Percentiles rank a stretch among this genome's conserved stretches.
phyloP scores from a whole-genome alignment of 2,888 invertebrate species.

The Belgica antarctica region DNA sequence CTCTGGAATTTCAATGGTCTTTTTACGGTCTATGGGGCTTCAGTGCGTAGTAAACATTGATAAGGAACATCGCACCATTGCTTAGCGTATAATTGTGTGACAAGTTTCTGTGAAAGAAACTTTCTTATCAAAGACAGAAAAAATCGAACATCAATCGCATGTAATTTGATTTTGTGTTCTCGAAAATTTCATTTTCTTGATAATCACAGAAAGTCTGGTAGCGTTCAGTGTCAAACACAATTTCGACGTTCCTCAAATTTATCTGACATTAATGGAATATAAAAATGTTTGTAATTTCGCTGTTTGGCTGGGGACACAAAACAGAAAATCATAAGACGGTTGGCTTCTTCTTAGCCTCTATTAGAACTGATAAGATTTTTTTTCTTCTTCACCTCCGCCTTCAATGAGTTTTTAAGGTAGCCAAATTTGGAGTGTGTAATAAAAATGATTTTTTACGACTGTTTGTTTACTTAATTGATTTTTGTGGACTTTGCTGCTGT shows the following conservation, averaged over 20 bases:
- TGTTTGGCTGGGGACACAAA: conserved; percentile 15
- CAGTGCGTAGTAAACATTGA: no score
- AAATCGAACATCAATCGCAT: not conserved
- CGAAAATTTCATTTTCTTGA: not conserved
- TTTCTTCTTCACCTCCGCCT: not conserved
- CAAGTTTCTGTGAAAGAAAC: not conserved
- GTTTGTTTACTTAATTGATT: conserved; percentile 39
- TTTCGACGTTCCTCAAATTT: not conserved
- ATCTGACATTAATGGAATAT: conserved; percentile 21
- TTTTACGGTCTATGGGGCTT: not conserved
- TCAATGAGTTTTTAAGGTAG: conserved; percentile 28
- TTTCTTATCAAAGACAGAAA: not conserved
- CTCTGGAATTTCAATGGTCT: not conserved
- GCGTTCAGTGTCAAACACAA: not conserved
- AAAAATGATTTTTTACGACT: conserved; percentile 40
- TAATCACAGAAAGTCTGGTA: conserved; percentile 7
- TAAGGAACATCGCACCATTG: no score
- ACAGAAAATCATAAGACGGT: conserved; percentile 35
- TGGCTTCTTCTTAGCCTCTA: no score
- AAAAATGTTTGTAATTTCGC: conserved; percentile 21
- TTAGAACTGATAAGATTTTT: conserved; percentile 39
- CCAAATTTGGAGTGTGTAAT: conserved; percentile 36
- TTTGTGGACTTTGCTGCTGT: conserved; percentile 31
- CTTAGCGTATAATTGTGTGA: no score
- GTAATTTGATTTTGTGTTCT: conserved; percentile 5